Percentiles rank a stretch among this genome's conserved stretches.
Evolutionary conservation across 2,797 vertebrate genomes (phyloP).

Genomic region (Nyctibius grandis): DNA sequence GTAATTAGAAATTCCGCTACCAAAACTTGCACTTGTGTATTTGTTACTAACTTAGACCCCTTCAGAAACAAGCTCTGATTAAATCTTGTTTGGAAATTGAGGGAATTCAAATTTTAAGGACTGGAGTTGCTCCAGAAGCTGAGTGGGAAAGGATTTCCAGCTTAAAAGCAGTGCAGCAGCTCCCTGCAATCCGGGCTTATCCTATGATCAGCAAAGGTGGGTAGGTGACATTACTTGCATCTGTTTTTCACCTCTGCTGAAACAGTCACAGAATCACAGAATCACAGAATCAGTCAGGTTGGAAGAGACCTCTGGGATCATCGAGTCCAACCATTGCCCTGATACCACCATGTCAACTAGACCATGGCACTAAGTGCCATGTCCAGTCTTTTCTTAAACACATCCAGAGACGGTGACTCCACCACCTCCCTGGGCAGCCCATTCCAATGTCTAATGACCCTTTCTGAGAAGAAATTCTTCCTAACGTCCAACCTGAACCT

Average conservation of each 20-base stretch:
- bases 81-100: not conserved
- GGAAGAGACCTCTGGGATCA: too few species aligned
- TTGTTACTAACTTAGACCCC: not conserved
- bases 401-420: too few species aligned
- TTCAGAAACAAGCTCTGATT: not conserved
- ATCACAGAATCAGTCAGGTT: too few species aligned
- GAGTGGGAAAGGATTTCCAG: conserved; percentile 30
- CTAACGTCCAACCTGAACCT: too few species aligned
- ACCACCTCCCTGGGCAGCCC: too few species aligned
- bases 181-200: not conserved
- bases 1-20: not conserved
- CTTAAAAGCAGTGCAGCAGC: not conserved
- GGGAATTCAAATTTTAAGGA: not conserved
- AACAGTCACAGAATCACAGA: too few species aligned
- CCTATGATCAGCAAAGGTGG: not conserved
- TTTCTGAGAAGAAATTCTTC: too few species aligned
- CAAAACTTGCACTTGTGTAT: not conserved
- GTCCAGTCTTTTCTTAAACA: too few species aligned
- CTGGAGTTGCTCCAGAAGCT: not conserved
- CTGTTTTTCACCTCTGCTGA: not conserved
- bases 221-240: not conserved
- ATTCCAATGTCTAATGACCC: too few species aligned
- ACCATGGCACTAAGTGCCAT: too few species aligned
- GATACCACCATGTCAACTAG: too few species aligned
- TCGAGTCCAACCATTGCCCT: too few species aligned